Percentiles rank a stretch among this genome's conserved stretches.
These are phyloP conservation scores for Sericinus montela DNA, from an alignment of 2,888 invertebrate genomes.

Conservation along the genomic window DNA sequence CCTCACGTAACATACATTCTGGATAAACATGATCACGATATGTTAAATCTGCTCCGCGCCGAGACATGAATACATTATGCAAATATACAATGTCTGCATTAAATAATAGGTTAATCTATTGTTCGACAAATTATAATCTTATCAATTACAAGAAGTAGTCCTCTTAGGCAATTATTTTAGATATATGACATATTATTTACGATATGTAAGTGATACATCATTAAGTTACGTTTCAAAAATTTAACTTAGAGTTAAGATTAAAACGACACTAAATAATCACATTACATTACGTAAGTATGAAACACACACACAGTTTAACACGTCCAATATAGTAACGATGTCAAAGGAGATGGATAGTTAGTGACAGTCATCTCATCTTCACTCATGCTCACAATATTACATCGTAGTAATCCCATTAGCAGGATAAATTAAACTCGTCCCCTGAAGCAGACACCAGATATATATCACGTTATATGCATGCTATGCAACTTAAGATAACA, in stretches of 20 bases:
- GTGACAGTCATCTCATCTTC: conserved; percentile 12
- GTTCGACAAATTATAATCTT: too few relatives aligned
- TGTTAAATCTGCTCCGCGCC: conserved; percentile 7
- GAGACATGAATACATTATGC: conserved; percentile 13
- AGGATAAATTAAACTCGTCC: conserved; percentile 16
- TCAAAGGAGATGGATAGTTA: neutral
- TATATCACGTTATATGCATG: conserved; percentile 1
- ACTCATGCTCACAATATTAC: conserved; percentile 13
- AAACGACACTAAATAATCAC: too few relatives aligned
- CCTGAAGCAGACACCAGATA: conserved; percentile 7
- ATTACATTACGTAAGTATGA: too few relatives aligned
- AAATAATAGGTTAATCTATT: neutral
- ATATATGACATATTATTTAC: too few relatives aligned
- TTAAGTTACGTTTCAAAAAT: too few relatives aligned
- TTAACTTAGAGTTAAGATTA: too few relatives aligned
- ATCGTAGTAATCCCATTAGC: conserved; percentile 16
- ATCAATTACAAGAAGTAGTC: too few relatives aligned
- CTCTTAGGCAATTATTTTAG: too few relatives aligned
- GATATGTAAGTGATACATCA: too few relatives aligned
- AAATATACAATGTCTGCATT: conserved; percentile 2
- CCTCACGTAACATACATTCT: conserved; percentile 15
- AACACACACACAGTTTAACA: too few relatives aligned
- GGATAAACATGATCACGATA: conserved; percentile 16
- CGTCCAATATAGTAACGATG: too few relatives aligned
- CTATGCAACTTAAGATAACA: too few relatives aligned